These are phyloP conservation scores for Girardinus metallicus DNA, from an alignment of 2,797 vertebrate genomes.

Conservation along the genomic window DNA sequence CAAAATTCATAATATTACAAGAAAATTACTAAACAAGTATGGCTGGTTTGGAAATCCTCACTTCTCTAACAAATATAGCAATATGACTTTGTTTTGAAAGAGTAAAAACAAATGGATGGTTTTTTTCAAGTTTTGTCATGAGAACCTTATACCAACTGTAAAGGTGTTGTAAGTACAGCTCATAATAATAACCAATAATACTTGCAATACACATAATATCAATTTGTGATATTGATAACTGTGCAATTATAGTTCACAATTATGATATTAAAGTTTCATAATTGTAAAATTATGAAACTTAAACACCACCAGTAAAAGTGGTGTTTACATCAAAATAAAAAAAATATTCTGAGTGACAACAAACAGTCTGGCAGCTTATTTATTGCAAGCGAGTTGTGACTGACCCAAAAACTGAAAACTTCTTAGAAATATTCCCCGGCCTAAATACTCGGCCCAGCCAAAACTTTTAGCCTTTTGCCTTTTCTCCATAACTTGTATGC, in stretches of 20 bases:
- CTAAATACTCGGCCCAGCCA: too few relatives aligned
- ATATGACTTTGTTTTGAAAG: neutral
- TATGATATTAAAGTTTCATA: neutral
- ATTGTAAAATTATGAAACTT: too few relatives aligned
- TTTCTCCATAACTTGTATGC: neutral
- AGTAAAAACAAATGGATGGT: neutral
- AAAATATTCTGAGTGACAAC: neutral
- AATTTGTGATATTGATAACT: neutral
- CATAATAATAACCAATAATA: neutral
- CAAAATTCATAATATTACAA: neutral
- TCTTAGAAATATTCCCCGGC: neutral
- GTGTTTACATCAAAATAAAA: neutral
- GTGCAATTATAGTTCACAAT: neutral
- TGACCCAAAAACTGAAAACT: neutral
- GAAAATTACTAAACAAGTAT: neutral
- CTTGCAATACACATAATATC: neutral
- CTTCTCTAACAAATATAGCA: neutral
- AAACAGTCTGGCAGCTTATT: neutral
- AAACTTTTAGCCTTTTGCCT: neutral
- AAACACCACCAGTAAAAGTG: neutral
- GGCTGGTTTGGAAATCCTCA: neutral
- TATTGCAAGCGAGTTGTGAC: neutral
- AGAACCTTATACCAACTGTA: neutral
- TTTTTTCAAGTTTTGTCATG: neutral
- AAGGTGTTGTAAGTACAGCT: neutral